Evolutionary conservation across 2,888 invertebrate genomes (phyloP).

Genomic region (Thumatha senex): DNA sequence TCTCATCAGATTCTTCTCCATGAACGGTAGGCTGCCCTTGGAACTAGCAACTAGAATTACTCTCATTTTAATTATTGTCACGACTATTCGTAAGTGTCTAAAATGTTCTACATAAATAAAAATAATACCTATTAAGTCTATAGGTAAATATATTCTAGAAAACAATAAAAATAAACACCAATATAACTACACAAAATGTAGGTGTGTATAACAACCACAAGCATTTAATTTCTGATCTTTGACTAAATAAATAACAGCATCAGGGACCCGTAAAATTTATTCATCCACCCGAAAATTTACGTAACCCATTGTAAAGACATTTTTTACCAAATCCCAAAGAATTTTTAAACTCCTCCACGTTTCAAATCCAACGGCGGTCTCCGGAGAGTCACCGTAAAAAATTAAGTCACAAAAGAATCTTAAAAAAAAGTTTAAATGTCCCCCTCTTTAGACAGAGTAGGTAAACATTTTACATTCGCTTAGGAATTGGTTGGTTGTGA

Average conservation of each 20-base stretch:
- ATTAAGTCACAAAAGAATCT: slow-evolving; percentile 72
- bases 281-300: slow-evolving; percentile 57
- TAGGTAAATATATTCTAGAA: too few species aligned
- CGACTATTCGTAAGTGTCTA: too few species aligned
- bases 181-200: too few species aligned
- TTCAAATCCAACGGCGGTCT: slow-evolving; percentile 69
- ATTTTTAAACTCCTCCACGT: slow-evolving; percentile 66
- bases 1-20: too few species aligned
- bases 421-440: slow-evolving; percentile 72
- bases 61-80: too few species aligned
- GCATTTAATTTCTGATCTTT: slow-evolving; percentile 41
- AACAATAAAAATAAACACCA: too few species aligned
- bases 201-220: slow-evolving; percentile 15
- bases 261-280: slow-evolving; percentile 73
- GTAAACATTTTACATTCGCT: slow-evolving; percentile 76
- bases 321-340: slow-evolving; percentile 73
- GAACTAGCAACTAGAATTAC: too few species aligned
- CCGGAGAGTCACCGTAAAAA: slow-evolving; percentile 71
- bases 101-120: too few species aligned
- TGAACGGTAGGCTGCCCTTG: too few species aligned
- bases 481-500: slow-evolving; percentile 57
- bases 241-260: slow-evolving; percentile 43
- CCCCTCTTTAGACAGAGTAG: slow-evolving; percentile 61
- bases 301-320: slow-evolving; percentile 80
- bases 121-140: too few species aligned